Conservation (phyloP, 2,797 vertebrate species). For the Dicrostonyx torquatus region DNA sequence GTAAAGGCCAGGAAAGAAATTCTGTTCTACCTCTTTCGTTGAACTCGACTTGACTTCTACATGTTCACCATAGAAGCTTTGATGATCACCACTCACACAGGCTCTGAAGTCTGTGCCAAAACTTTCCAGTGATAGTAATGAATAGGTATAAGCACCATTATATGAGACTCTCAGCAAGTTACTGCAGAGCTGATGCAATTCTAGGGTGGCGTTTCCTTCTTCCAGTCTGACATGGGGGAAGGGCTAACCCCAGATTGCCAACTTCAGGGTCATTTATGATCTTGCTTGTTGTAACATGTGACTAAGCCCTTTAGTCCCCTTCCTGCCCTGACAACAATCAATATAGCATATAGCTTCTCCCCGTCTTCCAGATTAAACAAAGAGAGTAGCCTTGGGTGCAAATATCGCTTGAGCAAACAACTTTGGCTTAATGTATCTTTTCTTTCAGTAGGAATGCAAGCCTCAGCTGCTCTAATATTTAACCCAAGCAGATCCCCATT, state of each 20-base stretch:
- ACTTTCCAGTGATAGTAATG: conserved; percentile 46
- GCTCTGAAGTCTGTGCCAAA: conserved; percentile 55
- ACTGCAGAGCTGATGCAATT: conserved; percentile 15
- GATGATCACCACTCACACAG: neutral
- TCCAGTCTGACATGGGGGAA: neutral
- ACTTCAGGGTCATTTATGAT: neutral
- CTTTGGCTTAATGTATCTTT: conserved; percentile 43
- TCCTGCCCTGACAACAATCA: neutral
- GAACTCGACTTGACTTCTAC: conserved; percentile 43
- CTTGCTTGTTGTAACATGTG: neutral
- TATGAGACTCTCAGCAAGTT: conserved; percentile 53
- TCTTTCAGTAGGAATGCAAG: conserved; percentile 29
- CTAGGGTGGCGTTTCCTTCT: neutral
- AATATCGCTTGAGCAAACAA: neutral
- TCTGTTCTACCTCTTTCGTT: neutral
- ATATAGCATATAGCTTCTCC: neutral
- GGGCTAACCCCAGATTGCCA: neutral
- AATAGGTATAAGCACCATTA: conserved; percentile 6
- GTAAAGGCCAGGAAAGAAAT: neutral
- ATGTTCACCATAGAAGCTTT: conserved; percentile 52
- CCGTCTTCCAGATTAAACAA: conserved; percentile 60
- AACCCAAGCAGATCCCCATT: conserved; percentile 34
- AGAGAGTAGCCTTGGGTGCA: conserved; percentile 23
- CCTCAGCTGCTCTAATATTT: conserved; percentile 62
- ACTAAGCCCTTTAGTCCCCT: neutral